A percentile compares a stretch with the other conserved stretches of the same genome.
Evolutionary conservation across 2,113 vertebrate species (phyloP).

Genomic region (Tachuris rubrigastra): DNA sequence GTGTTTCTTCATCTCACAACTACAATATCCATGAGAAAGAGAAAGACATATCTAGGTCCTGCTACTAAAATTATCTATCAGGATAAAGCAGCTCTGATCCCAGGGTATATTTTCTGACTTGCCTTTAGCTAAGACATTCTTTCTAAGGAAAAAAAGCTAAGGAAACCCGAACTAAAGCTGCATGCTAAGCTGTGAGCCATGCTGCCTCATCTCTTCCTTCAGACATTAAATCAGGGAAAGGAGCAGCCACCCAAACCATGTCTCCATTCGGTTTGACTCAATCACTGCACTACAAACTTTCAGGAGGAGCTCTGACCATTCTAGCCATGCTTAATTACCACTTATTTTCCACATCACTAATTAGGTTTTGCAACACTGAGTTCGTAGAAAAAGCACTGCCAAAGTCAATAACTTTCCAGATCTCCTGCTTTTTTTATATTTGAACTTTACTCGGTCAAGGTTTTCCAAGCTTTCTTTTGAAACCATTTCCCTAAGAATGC

Average conservation of each 20-base stretch:
- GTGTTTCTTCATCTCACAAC: neutral
- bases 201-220: neutral
- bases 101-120: neutral
- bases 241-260: neutral
- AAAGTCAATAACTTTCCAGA: neutral
- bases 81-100: neutral
- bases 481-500: neutral
- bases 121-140: neutral
- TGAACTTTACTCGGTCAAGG: neutral
- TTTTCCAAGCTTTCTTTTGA: neutral
- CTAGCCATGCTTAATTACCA: neutral
- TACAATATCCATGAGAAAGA: neutral
- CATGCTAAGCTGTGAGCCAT: accelerated
- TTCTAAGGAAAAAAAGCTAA: neutral
- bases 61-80: neutral
- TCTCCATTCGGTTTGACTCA: neutral
- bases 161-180: neutral
- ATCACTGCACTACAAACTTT: neutral
- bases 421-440: neutral
- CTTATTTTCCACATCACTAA: constrained; percentile 3
- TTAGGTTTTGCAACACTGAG: neutral
- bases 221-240: neutral
- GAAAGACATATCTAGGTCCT: neutral
- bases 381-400: neutral
- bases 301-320: neutral